These are phyloP conservation scores for Megalurothrips usitatus DNA, from an alignment of 2,888 invertebrate genomes.

Conservation along the genomic window DNA sequence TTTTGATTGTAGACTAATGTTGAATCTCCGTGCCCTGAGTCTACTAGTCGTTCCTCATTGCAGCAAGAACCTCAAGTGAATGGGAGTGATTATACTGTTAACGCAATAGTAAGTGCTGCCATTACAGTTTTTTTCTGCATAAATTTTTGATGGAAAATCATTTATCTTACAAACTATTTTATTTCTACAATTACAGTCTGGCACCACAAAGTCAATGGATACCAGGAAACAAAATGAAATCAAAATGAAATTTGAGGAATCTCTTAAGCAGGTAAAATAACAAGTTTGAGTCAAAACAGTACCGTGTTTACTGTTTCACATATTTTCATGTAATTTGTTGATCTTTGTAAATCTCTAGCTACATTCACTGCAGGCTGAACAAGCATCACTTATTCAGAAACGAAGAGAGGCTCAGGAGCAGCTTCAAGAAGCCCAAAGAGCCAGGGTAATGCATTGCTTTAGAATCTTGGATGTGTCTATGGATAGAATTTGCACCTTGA, in stretches of 20 bases:
- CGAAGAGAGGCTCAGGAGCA: neutral
- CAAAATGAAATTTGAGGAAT: slow-evolving; percentile 59
- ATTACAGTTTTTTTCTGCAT: neutral
- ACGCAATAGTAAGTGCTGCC: neutral
- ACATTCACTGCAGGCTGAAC: neutral
- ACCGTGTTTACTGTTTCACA: neutral
- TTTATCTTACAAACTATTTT: neutral
- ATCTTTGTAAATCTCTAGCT: neutral
- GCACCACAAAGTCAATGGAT: slow-evolving; percentile 41
- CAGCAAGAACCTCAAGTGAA: neutral
- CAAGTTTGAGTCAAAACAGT: neutral
- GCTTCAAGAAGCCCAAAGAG: neutral
- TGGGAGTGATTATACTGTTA: neutral
- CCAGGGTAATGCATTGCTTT: neutral
- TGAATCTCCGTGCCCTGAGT: neutral
- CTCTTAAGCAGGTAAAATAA: slow-evolving; percentile 50
- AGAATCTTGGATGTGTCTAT: neutral
- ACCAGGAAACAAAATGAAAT: slow-evolving; percentile 56
- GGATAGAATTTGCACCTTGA: neutral
- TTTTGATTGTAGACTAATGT: neutral
- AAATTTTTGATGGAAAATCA: neutral
- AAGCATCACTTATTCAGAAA: slow-evolving; percentile 8
- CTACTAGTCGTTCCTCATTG: neutral
- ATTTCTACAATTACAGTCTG: slow-evolving; percentile 28
- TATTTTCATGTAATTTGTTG: neutral